These are phyloP conservation scores for Saxidomus purpurata DNA, from an alignment of 1,140 invertebrate genomes.

Conservation along the genomic window DNA sequence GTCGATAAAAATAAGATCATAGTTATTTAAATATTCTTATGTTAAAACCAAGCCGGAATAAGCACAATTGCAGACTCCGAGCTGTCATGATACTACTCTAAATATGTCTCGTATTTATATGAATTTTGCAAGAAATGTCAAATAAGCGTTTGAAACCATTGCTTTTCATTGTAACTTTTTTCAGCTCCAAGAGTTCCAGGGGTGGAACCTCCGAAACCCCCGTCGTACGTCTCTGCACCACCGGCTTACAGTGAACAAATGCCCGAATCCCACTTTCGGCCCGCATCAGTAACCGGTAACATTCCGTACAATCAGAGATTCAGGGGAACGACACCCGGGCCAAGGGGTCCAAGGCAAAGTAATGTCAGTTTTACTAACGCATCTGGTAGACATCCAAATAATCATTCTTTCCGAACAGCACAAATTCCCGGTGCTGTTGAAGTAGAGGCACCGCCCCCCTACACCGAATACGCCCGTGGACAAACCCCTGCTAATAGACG, in stretches of 20 bases:
- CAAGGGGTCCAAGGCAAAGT: not conserved
- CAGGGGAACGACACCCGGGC: not conserved
- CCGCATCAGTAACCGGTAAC: conserved; percentile 19
- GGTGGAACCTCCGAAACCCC: conserved; percentile 43
- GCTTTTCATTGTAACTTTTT: too few relatives aligned
- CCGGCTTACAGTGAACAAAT: conserved; percentile 49
- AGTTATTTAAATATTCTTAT: too few relatives aligned
- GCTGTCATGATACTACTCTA: too few relatives aligned
- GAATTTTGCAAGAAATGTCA: too few relatives aligned
- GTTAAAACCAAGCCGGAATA: too few relatives aligned
- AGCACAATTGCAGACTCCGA: too few relatives aligned
- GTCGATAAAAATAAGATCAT: too few relatives aligned
- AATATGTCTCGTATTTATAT: too few relatives aligned
- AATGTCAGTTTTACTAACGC: not conserved
- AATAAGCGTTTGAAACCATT: too few relatives aligned
- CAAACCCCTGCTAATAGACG: conserved; percentile 26
- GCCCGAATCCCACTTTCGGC: conserved; percentile 55
- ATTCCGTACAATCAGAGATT: conserved; percentile 24
- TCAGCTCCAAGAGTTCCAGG: conserved; percentile 23
- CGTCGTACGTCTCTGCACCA: conserved; percentile 25
- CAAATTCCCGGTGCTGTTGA: not conserved
- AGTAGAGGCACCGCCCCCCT: conserved; percentile 26
- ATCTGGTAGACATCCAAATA: conserved; percentile 4
- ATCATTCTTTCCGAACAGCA: not conserved
- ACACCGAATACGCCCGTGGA: conserved; percentile 27